A percentile compares a stretch with the other conserved stretches of the same genome.
These are phyloP conservation scores for Aphaenogaster rudis DNA, from an alignment of 1,140 invertebrate genomes.

Conservation along the genomic window DNA sequence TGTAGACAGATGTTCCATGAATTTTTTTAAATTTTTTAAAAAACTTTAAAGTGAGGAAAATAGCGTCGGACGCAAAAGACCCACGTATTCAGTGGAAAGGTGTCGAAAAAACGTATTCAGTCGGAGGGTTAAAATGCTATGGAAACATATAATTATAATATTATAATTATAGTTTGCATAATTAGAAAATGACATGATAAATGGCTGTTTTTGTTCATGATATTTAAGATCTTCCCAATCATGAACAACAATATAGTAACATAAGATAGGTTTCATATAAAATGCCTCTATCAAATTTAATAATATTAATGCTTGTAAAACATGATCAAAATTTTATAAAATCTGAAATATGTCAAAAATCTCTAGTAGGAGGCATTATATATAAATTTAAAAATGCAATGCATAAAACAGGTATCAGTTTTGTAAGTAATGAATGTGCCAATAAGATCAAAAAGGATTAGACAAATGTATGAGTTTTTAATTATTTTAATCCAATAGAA, in stretches of 20 bases:
- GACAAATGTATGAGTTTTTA: not conserved
- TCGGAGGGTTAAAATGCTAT: not conserved
- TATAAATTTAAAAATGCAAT: constrained; percentile 5
- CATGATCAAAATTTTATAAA: not conserved
- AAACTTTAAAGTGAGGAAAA: too few relatives aligned
- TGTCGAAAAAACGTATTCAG: too few relatives aligned
- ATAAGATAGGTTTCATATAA: constrained; percentile 5
- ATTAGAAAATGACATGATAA: constrained; percentile 13
- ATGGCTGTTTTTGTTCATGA: not conserved
- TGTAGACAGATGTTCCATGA: too few relatives aligned
- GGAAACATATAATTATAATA: constrained; percentile 12
- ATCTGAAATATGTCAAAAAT: constrained; percentile 1
- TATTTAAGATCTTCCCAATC: not conserved
- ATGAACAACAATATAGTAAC: not conserved
- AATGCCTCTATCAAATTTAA: not conserved
- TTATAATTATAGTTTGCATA: constrained; percentile 16
- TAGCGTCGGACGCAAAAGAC: too few relatives aligned
- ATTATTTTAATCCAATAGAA: not conserved
- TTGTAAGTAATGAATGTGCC: not conserved
- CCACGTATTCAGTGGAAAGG: too few relatives aligned
- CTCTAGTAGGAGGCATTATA: not conserved
- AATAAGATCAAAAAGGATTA: not conserved
- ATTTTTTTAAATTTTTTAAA: too few relatives aligned
- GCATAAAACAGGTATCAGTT: not conserved
- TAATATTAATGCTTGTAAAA: not conserved